Evolutionary conservation across 2,888 invertebrate genomes (phyloP).

Genomic region (Coleophora flavipennella): DNA sequence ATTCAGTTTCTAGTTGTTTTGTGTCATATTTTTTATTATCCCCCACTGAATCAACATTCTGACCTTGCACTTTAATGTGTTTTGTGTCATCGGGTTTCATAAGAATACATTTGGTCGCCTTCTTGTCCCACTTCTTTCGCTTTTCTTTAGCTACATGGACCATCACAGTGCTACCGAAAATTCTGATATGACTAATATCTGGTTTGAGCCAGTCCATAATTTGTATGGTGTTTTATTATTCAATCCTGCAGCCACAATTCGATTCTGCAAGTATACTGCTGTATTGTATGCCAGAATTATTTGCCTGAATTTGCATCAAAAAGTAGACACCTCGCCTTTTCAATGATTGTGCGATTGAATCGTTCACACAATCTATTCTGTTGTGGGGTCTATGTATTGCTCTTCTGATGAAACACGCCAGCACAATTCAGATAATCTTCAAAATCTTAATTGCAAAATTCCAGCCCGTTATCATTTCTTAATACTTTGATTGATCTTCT

Average conservation of each 20-base stretch:
- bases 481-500: slow-evolving; percentile 8
- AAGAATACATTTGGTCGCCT: slow-evolving; percentile 9
- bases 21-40: too few species aligned
- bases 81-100: too few species aligned
- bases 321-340: slow-evolving; percentile 10
- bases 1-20: too few species aligned
- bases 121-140: slow-evolving; percentile 10
- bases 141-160: slow-evolving; percentile 13
- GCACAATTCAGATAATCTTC: slow-evolving; percentile 7
- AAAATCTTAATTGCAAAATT: slow-evolving; percentile 13
- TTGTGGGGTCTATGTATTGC: slow-evolving; percentile 13
- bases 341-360: slow-evolving; percentile 10
- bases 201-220: slow-evolving; percentile 12
- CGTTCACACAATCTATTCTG: slow-evolving; percentile 13
- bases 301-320: slow-evolving; percentile 11
- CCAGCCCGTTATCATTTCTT: slow-evolving; percentile 9
- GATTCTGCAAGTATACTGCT: slow-evolving; percentile 14
- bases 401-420: slow-evolving; percentile 15
- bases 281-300: slow-evolving; percentile 14
- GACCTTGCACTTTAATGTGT: too few species aligned
- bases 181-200: slow-evolving; percentile 7
- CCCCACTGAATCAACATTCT: too few species aligned
- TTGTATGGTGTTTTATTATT: slow-evolving; percentile 14
- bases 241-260: slow-evolving; percentile 5
- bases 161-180: slow-evolving; percentile 13